Percentiles rank a stretch among this genome's conserved stretches.
These are phyloP conservation scores for Daboia siamensis DNA, from an alignment of 2,113 vertebrate species.

Conservation along the genomic window DNA sequence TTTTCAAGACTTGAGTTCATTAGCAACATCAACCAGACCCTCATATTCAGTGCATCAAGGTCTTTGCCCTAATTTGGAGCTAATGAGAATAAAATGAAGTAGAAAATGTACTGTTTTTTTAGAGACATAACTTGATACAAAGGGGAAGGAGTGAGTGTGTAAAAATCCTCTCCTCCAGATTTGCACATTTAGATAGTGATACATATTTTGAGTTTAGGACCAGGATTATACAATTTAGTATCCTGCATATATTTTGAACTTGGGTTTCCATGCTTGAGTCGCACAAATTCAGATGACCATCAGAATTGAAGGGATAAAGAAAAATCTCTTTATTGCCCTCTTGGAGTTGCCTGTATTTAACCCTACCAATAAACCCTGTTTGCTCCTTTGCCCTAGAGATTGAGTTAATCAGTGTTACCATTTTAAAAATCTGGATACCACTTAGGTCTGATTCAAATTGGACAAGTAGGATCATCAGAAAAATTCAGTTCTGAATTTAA, in stretches of 20 bases:
- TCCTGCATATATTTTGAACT: not conserved
- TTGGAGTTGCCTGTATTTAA: not conserved
- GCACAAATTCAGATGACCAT: not conserved
- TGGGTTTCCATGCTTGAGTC: not conserved
- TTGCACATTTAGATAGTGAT: not conserved
- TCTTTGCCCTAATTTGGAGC: slow-evolving; percentile 11
- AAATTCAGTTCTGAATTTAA: not conserved
- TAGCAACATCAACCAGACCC: slow-evolving; percentile 11
- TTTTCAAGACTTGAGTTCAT: slow-evolving; percentile 12
- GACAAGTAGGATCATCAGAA: not conserved
- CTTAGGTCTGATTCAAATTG: not conserved
- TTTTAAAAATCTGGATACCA: not conserved
- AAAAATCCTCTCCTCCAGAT: not conserved
- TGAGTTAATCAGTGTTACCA: not conserved
- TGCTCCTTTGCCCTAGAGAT: not conserved
- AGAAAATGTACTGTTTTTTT: not conserved
- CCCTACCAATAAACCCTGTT: not conserved
- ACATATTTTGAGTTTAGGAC: not conserved
- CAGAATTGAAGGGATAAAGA: not conserved
- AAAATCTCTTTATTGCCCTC: not conserved
- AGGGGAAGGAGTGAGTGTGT: not conserved
- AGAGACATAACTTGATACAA: slow-evolving; percentile 8
- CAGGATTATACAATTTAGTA: not conserved
- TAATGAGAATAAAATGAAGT: slow-evolving; percentile 21
- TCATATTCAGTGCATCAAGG: slow-evolving; percentile 15